These are phyloP conservation scores for Bombus haemorrhoidalis DNA, from an alignment of 1,140 invertebrate genomes.

Conservation along the genomic window DNA sequence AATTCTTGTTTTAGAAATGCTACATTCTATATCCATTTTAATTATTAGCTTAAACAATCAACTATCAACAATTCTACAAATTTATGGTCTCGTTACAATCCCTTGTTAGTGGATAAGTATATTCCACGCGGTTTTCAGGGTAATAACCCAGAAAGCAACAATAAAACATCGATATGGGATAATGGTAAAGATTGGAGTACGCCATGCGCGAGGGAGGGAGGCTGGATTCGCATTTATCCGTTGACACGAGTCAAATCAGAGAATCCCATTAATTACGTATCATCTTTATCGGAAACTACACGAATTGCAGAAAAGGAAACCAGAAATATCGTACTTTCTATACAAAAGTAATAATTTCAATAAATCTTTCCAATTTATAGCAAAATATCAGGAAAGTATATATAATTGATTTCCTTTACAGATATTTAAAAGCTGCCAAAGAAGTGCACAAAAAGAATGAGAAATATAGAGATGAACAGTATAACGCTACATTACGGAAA, in stretches of 20 bases:
- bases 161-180: conserved; percentile 80
- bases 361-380: neutral
- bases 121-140: conserved; percentile 69
- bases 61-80: conserved; percentile 61
- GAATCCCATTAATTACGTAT: conserved; percentile 53
- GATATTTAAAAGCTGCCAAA: conserved; percentile 78
- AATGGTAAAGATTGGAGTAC: conserved; percentile 85
- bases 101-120: conserved; percentile 68
- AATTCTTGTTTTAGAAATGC: neutral
- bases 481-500: conserved; percentile 74
- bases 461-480: conserved; percentile 77
- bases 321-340: conserved; percentile 74
- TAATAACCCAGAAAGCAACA: conserved; percentile 57
- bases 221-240: conserved; percentile 86
- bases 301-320: conserved; percentile 74
- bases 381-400: neutral
- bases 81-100: conserved; percentile 70
- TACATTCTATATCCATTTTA: neutral
- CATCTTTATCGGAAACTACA: conserved; percentile 46
- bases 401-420: conserved; percentile 44
- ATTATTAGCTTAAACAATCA: conserved; percentile 66
- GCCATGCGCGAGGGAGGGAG: conserved; percentile 83
- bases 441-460: conserved; percentile 77
- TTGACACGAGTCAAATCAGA: conserved; percentile 63
- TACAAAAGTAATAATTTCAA: conserved; percentile 74